Conservation (phyloP, 1,140 invertebrate species). For the Euwallacea similis region DNA sequence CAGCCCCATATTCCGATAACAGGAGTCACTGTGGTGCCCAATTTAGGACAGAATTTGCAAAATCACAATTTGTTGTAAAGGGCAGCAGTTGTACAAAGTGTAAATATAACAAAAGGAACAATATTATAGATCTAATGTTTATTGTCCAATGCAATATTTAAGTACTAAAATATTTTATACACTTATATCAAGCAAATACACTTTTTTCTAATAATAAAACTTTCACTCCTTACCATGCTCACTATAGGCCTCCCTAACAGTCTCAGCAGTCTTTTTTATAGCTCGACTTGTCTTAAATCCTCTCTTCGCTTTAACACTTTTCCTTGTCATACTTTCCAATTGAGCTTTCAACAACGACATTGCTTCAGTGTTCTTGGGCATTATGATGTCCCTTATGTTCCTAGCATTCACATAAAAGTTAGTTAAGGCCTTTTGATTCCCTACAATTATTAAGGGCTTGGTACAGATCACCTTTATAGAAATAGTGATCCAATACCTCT, state of each 20-base stretch:
- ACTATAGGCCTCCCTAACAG: conserved; percentile 21
- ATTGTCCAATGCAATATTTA: no score
- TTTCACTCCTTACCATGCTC: not conserved
- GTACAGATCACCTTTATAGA: not conserved
- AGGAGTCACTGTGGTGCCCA: conserved; percentile 29
- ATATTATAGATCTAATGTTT: no score
- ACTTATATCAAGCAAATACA: no score
- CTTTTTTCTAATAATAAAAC: no score
- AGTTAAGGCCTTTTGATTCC: conserved; percentile 40
- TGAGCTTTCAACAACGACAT: conserved; percentile 39
- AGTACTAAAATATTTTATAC: conserved; percentile 1
- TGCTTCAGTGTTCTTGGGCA: conserved; percentile 42
- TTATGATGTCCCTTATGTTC: conserved; percentile 47
- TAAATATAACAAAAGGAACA: not conserved
- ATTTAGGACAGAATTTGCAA: conserved; percentile 30
- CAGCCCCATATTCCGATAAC: conserved; percentile 23
- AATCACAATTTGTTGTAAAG: conserved; percentile 11
- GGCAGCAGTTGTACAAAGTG: not conserved
- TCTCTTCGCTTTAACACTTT: conserved; percentile 41
- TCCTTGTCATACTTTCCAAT: conserved; percentile 33
- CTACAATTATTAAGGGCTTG: conserved; percentile 31
- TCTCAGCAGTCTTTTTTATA: conserved; percentile 20
- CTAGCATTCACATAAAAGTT: conserved; percentile 45
- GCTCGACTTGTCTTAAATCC: conserved; percentile 31
- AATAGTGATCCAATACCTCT: conserved; percentile 38